Base-by-base conservation (phyloP, 2,888 invertebrate genomes). In the Lasioglossum vierecki region DNA sequence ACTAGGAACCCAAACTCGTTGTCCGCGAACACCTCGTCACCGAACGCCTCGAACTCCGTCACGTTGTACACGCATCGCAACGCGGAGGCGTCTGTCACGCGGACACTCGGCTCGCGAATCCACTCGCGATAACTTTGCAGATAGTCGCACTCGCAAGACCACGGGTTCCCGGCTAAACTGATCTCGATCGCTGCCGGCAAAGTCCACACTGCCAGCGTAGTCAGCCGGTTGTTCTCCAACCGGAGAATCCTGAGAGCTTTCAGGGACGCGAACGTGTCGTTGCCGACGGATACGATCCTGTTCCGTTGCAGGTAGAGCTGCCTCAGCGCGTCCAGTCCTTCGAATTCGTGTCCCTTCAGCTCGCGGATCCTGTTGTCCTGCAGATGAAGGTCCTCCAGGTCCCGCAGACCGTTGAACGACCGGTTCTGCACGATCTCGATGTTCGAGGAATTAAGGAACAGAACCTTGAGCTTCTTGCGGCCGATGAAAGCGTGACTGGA, bases 401-500 rank as follows among this genome's bases (percentile, higher is more conserved):
- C 97, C 92, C 96, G 96, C 79, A 98, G 95, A n/a, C 98, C 98
- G 94, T 98, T 98, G 95, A 98, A 98, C 73, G 98, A 98, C 93
- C 98, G 96, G 92, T 98, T 98, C 93, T 97, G 97, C 91, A 98
- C 97, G 41, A 96, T 95, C 94, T 97, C 97, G 91, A 98, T 97
- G 93, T 97, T 97, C 46, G 98, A 98, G 76, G 97, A 96, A 94
- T 98, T 98, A 87, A 98, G 95, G 94, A 97, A 98, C 77, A 98
- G 95, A 85, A 97, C 96, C 93, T 97, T 97, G 84, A 98, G 95
- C 91, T 97, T 96, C 95, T 98, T 98, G 89, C 98, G 96, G 6
- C 98, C 98, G 91, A 98, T 97, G 95, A 98, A 98, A 68, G 98
- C 97, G 95, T 98, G 98, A 95, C 97, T 97, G 89, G 97, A 96